Conservation (phyloP, 2,797 vertebrate species). For the Coregonus ussuriensis region DNA sequence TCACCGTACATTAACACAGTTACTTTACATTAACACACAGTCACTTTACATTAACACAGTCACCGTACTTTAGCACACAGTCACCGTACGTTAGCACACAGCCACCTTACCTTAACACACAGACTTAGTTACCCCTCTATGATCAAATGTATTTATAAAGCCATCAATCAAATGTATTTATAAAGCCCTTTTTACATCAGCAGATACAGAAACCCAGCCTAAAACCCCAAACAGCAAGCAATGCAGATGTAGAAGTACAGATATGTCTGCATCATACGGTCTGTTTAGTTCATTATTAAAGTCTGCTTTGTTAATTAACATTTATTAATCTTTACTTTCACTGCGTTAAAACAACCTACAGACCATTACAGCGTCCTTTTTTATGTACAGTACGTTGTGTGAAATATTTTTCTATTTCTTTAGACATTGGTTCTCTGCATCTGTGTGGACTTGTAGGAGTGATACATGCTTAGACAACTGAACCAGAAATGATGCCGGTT, state of each 20-base stretch:
- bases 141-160: not conserved
- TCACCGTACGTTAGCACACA: too few species aligned
- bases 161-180: too few species aligned
- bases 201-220: too few species aligned
- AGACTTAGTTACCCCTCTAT: not conserved
- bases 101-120: not conserved
- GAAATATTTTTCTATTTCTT: not conserved
- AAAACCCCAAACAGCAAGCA: too few species aligned
- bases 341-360: not conserved
- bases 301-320: not conserved
- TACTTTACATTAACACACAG: too few species aligned
- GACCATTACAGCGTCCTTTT: not conserved
- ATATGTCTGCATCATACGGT: constrained; percentile 11
- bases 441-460: constrained; percentile 1
- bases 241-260: too few species aligned
- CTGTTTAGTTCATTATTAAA: constrained; percentile 1
- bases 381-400: not conserved
- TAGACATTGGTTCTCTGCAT: not conserved
- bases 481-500: constrained; percentile 23
- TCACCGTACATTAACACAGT: too few species aligned
- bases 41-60: too few species aligned
- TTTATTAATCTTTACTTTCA: not conserved
- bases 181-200: too few species aligned
- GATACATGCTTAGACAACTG: not conserved
- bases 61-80: constrained; percentile 12